Evolutionary conservation across 1,140 invertebrate species (phyloP).

Genomic region (Pachypsylla venusta): DNA sequence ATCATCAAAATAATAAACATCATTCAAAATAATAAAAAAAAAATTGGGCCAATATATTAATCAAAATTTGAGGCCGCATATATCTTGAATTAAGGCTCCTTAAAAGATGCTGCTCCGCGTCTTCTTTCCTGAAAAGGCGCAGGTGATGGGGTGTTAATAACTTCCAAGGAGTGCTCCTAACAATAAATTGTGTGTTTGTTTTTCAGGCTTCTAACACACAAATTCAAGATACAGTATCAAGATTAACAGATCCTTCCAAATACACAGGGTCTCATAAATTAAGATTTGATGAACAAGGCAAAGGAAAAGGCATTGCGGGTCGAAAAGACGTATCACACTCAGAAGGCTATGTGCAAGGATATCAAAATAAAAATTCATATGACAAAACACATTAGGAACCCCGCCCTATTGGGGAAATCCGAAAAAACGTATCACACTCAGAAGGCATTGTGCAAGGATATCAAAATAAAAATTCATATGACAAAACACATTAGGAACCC

Average conservation of each 20-base stretch:
- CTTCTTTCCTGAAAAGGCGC: no score
- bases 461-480: constrained; percentile 65
- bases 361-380: constrained; percentile 69
- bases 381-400: constrained; percentile 37
- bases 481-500: constrained; percentile 41
- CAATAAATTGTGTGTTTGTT: no score
- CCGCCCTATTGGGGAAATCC: constrained; percentile 37
- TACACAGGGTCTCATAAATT: constrained; percentile 85
- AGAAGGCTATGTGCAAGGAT: constrained; percentile 78
- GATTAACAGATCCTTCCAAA: constrained; percentile 75
- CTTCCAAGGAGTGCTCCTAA: no score
- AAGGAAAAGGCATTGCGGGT: constrained; percentile 77
- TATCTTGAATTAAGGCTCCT: no score
- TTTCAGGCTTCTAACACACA: constrained; percentile 35
- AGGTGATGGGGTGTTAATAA: no score
- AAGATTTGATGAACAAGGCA: constrained; percentile 48
- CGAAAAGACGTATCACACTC: constrained; percentile 59
- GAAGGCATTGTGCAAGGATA: constrained; percentile 78
- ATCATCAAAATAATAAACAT: no score
- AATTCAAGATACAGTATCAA: constrained; percentile 55
- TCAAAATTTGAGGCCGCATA: no score
- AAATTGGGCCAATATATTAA: no score
- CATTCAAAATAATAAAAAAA: no score
- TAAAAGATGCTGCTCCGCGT: no score
- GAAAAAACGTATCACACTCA: constrained; percentile 57